Evolutionary conservation across 2,888 invertebrate genomes (phyloP).

Genomic region (Nomada goodeniana): DNA sequence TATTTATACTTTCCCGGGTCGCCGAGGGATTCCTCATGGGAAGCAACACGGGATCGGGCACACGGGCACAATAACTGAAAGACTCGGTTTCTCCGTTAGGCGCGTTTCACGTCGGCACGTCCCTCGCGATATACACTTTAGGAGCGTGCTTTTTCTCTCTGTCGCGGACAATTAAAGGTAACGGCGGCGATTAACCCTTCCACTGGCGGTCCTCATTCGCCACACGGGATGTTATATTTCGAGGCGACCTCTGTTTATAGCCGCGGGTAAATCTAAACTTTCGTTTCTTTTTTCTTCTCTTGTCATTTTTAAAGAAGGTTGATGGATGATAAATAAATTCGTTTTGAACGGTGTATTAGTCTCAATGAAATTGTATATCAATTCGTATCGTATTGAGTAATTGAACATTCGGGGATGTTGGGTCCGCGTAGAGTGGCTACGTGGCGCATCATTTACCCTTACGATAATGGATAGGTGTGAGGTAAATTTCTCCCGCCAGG

Average conservation of each 20-base stretch:
- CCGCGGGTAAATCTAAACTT: neutral
- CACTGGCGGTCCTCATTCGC: neutral
- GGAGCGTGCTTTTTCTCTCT: constrained; percentile 28
- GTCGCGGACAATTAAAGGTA: constrained; percentile 39
- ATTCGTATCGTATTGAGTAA: too few relatives aligned
- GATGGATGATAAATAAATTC: too few relatives aligned
- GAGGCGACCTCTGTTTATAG: constrained; percentile 3
- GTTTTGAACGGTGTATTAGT: too few relatives aligned
- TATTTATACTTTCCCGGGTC: constrained; percentile 58
- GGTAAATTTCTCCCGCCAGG: too few relatives aligned
- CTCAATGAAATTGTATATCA: too few relatives aligned
- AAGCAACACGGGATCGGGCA: constrained; percentile 33
- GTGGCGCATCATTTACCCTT: too few relatives aligned
- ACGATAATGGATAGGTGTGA: too few relatives aligned
- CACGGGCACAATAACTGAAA: constrained; percentile 7
- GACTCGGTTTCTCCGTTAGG: constrained; percentile 11
- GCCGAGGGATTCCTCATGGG: constrained; percentile 55
- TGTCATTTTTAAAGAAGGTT: too few relatives aligned
- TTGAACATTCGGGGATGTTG: too few relatives aligned
- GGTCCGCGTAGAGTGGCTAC: too few relatives aligned
- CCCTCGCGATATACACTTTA: constrained; percentile 22
- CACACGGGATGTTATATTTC: constrained; percentile 1
- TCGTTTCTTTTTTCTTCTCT: neutral
- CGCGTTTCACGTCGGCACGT: constrained; percentile 1
- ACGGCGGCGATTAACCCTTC: constrained; percentile 37